phyloP scores from a whole-genome alignment of 2,797 vertebrate species.

The Acridotheres tristis region DNA sequence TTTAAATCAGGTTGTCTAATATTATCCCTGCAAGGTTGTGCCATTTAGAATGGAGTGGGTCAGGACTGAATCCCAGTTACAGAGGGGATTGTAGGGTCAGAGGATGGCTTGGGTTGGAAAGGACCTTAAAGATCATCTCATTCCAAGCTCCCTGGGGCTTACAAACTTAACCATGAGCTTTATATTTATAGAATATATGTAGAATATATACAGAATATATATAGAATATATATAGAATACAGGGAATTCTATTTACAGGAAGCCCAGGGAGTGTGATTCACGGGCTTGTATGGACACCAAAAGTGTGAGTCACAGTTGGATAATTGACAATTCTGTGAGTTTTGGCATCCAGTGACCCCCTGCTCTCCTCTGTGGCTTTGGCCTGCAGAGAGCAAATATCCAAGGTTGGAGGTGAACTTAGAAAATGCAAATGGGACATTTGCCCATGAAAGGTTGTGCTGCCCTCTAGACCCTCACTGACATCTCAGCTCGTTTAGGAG shows the following conservation, averaged over 20 bases:
- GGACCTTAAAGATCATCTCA: neutral
- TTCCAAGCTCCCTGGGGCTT: neutral
- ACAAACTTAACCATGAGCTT: neutral
- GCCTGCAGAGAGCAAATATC: neutral
- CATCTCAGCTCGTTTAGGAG: neutral
- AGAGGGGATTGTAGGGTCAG: neutral
- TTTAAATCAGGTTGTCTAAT: neutral
- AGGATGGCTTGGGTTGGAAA: neutral
- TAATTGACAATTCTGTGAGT: neutral
- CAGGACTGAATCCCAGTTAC: neutral
- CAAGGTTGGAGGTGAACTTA: neutral
- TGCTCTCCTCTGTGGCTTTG: neutral
- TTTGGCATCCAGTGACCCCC: neutral
- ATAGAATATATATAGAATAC: too few relatives aligned
- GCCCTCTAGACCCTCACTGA: neutral
- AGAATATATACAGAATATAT: too few relatives aligned
- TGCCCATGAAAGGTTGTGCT: neutral
- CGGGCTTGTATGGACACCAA: neutral
- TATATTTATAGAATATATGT: too few relatives aligned
- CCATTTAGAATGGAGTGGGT: neutral
- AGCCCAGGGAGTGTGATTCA: neutral
- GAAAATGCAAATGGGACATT: slow-evolving; percentile 38
- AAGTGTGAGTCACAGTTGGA: neutral
- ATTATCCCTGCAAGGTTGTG: neutral
- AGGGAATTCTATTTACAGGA: neutral